These are phyloP conservation scores for Helobdella robusta DNA, from an alignment of 2,888 invertebrate genomes.

Conservation along the genomic window DNA sequence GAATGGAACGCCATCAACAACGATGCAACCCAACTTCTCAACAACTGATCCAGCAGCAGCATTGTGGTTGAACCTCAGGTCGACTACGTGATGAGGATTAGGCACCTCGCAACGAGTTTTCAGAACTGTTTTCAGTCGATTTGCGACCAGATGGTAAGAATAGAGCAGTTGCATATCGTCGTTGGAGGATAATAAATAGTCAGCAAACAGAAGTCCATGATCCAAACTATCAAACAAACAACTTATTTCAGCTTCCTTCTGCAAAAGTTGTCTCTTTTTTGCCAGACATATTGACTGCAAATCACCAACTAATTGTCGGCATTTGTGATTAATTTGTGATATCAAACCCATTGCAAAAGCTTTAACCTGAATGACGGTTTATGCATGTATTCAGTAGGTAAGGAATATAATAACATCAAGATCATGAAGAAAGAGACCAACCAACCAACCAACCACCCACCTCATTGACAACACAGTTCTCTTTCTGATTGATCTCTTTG, in stretches of 20 bases:
- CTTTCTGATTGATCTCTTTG: slow-evolving; percentile 72
- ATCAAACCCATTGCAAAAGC: slow-evolving; percentile 69
- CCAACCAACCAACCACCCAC: background rate
- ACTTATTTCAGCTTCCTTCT: slow-evolving; percentile 73
- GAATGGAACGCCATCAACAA: slow-evolving; percentile 38
- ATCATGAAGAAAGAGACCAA: background rate
- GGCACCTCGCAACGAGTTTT: slow-evolving; percentile 42
- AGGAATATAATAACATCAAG: slow-evolving; percentile 12
- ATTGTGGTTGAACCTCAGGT: slow-evolving; percentile 39
- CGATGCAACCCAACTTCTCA: slow-evolving; percentile 36
- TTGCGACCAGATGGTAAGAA: slow-evolving; percentile 40
- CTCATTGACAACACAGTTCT: slow-evolving; percentile 71
- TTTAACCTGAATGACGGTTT: slow-evolving; percentile 56
- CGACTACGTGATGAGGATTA: slow-evolving; percentile 45
- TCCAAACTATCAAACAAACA: slow-evolving; percentile 74
- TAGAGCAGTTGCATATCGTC: slow-evolving; percentile 42
- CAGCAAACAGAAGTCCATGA: slow-evolving; percentile 76
- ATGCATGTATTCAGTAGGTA: background rate
- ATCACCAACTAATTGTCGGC: slow-evolving; percentile 38
- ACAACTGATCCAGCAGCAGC: slow-evolving; percentile 3
- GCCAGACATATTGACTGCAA: slow-evolving; percentile 69
- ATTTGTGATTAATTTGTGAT: slow-evolving; percentile 40
- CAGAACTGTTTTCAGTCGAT: slow-evolving; percentile 39
- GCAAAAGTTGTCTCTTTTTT: slow-evolving; percentile 68
- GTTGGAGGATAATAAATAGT: slow-evolving; percentile 58